Evolutionary conservation across 2,113 vertebrate species (phyloP).

Genomic region (Tamias sibiricus): DNA sequence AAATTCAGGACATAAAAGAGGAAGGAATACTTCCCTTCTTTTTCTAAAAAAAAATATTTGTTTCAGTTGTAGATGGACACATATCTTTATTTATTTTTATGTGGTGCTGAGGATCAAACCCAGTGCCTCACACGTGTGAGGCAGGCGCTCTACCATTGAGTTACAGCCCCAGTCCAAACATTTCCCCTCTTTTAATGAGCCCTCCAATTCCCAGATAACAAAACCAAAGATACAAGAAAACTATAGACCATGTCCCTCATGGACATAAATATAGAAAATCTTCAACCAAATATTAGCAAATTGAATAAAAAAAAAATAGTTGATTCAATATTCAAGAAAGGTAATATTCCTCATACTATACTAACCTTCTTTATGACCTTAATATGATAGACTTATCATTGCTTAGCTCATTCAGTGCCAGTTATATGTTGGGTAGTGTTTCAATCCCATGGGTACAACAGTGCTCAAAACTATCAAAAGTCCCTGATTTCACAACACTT

Average conservation of each 20-base stretch:
- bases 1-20: not conserved
- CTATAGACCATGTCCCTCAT: not conserved
- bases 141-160: no score
- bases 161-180: no score
- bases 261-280: not conserved
- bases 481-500: not conserved
- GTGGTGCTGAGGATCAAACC: no score
- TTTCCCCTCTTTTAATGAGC: not conserved
- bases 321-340: not conserved
- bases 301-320: not conserved
- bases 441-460: not conserved
- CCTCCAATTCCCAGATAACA: not conserved
- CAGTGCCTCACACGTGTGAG: no score
- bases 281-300: not conserved
- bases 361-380: not conserved
- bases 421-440: not conserved
- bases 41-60: no score
- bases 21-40: not conserved
- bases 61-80: no score
- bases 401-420: not conserved
- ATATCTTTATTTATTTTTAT: no score
- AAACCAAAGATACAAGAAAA: constrained; percentile 31
- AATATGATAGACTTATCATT: not conserved
- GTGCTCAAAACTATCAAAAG: not conserved
- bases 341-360: not conserved